Evolutionary conservation across 2,797 vertebrate species (phyloP).

Genomic region (Takifugu rubripes): DNA sequence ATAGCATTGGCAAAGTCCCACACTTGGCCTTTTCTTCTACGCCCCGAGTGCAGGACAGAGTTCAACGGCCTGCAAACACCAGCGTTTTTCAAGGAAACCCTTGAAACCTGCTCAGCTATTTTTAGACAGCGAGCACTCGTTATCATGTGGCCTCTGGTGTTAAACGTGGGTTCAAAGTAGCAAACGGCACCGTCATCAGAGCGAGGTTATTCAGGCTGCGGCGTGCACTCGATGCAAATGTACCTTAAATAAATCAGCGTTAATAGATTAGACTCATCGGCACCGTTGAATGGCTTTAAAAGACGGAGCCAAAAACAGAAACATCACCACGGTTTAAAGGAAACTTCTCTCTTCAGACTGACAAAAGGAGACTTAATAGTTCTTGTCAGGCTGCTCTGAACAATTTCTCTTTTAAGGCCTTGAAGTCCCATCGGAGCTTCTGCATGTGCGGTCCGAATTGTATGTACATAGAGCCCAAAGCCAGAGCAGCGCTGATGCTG

Average conservation of each 20-base stretch:
- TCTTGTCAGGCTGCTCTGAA: conserved; percentile 38
- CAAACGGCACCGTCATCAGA: conserved; percentile 15
- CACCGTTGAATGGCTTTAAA: too few relatives aligned
- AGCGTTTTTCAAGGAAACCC: conserved; percentile 47
- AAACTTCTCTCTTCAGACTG: conserved; percentile 1
- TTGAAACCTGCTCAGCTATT: conserved; percentile 44
- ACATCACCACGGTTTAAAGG: background rate
- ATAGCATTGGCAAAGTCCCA: background rate
- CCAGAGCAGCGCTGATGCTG: too few relatives aligned
- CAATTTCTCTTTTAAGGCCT: too few relatives aligned
- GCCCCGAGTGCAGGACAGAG: conserved; percentile 23
- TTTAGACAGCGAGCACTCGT: conserved; percentile 46
- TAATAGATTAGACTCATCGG: background rate
- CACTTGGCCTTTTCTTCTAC: background rate
- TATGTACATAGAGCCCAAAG: too few relatives aligned
- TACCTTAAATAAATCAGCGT: background rate
- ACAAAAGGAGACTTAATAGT: conserved; percentile 22
- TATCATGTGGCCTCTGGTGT: conserved; percentile 56
- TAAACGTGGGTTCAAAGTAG: conserved; percentile 48
- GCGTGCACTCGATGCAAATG: background rate
- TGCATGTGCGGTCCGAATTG: too few relatives aligned
- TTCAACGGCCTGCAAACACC: conserved; percentile 20
- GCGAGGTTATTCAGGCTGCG: background rate
- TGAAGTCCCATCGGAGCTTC: too few relatives aligned
- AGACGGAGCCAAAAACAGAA: background rate